Evolutionary conservation across 2,797 vertebrate species (phyloP).

Genomic region (Melanogrammus aeglefinus): DNA sequence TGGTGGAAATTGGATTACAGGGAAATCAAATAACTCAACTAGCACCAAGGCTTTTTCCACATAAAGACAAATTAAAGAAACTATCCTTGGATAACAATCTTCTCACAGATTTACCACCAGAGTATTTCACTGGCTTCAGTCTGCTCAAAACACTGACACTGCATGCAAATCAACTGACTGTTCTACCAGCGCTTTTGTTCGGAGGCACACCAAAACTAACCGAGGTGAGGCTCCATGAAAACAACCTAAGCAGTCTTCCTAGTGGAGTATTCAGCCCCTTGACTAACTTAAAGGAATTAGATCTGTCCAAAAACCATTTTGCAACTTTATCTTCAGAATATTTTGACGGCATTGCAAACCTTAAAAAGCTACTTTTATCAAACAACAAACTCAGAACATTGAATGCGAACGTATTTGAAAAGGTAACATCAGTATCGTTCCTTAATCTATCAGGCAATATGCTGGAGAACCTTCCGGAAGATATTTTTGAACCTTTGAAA

Average conservation of each 20-base stretch:
- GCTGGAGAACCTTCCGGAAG: slow-evolving; percentile 49
- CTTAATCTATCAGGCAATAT: slow-evolving; percentile 64
- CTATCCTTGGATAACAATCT: slow-evolving; percentile 71
- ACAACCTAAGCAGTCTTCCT: slow-evolving; percentile 73
- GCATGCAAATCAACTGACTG: slow-evolving; percentile 61
- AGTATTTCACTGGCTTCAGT: slow-evolving; percentile 71
- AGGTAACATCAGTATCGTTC: slow-evolving; percentile 59
- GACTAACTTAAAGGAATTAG: slow-evolving; percentile 65
- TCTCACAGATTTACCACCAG: slow-evolving; percentile 63
- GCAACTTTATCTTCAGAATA: slow-evolving; percentile 54
- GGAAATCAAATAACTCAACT: slow-evolving; percentile 68
- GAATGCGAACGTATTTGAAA: slow-evolving; percentile 55
- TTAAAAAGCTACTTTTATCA: slow-evolving; percentile 70
- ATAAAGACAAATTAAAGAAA: slow-evolving; percentile 67
- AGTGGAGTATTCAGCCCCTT: slow-evolving; percentile 66
- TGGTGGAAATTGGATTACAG: slow-evolving; percentile 68
- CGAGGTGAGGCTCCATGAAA: slow-evolving; percentile 67
- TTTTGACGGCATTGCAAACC: slow-evolving; percentile 69
- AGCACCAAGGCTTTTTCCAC: slow-evolving; percentile 65
- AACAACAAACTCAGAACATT: slow-evolving; percentile 62
- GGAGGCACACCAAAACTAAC: slow-evolving; percentile 52
- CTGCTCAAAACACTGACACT: slow-evolving; percentile 66
- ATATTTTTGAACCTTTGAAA: slow-evolving; percentile 59
- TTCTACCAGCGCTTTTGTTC: slow-evolving; percentile 69
- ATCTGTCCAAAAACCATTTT: slow-evolving; percentile 73